Evolutionary conservation across 2,113 vertebrate genomes (phyloP), one percentile per base, ranked within the genome.

Genomic region (Aegithalos caudatus): DNA sequence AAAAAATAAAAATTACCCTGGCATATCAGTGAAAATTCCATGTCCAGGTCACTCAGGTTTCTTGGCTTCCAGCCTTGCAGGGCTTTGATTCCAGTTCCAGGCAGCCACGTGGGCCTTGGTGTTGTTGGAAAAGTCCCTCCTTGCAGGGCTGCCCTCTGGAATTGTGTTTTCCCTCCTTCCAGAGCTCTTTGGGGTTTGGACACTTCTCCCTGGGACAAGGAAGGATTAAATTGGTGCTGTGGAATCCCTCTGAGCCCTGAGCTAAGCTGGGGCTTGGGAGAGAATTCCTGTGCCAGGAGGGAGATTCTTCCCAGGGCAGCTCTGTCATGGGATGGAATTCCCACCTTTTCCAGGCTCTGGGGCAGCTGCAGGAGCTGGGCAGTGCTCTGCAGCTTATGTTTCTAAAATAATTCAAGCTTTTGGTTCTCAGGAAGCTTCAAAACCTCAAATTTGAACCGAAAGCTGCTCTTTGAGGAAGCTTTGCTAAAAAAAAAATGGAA

Each of bases 381-480:
- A 12, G 14, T 16, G 64, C 50, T 66, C 57, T 45, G 81, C 16
- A 40, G 22, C 58, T 27, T 6, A 2, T 0, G 1, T 33, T 81
- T 66, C 79, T 11, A 2, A 67, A 71, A 51, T 2, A 50, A 10
- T 15, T 58, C 0, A 16, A 19, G 17, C 5, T 85, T 93, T 93
- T 44, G 12, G 3, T 67, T 85, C 79, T 82, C 57, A 44, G 35
- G 74, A 71, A 74, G 15, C 15, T 35, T 40, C 3, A 23, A 58
- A 57, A 64, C 29, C 40, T 80, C 69, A 14, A 1, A 13, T 79
- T 64, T 82, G 82, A 88, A 58, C 73, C 1, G 14, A 80, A 85
- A 86, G 66, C 27, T 60, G 22, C 5, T 88, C 84, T 94, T 76
- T 64, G 88, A 79, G 92, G 95, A 92, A 95, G 61, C 18, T 85